Evolutionary conservation across 2,888 invertebrate species (phyloP), one percentile per base, ranked within the genome.

Genomic region (Dimorphilus gyrociliatus): DNA sequence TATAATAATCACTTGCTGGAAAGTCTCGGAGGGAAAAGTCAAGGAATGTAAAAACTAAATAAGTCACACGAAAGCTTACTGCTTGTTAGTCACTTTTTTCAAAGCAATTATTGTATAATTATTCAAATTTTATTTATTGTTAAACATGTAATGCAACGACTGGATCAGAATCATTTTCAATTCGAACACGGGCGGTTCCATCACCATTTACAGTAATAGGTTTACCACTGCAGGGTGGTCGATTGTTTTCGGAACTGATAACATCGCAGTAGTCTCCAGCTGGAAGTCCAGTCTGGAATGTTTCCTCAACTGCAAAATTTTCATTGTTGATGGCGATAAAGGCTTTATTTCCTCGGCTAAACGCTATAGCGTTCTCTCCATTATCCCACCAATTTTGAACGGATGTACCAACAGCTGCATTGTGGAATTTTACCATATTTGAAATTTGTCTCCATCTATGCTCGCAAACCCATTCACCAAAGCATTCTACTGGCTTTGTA

Each of bases 251-350:
- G 25, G 55, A 52, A n/a, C 46, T 42, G 19, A 59, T 53, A 13
- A 60, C 38, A 38, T 60, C 53, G 40, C 59, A 58, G 34, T 60
- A 60, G 30, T 49, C 40, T 6, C 59, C 59, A 4, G 45, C 44
- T 2, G 59, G 54, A 15, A 60, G 34, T 13, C 56, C 55, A 4
- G 57, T 55, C 30, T 51, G 39, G n/a, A 57, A 34, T 6, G 40
- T 46, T 16, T 32, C 34, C 33, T 50, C 44, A 42, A 56, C 45
- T 27, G 41, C 37, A 13, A 43, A 47, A 23, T 43, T 40, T 13
- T 47, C 47, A 16, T 45, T 45, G 24, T 53, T 46, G 46, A 58
- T 51, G n/a, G 50, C 53, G 27, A 59, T 50, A 40, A 58, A 59
- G 2, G 48, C 55, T 31, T 45, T 49, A 27, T 48, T 44, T 3